Evolutionary conservation across 2,888 invertebrate genomes (phyloP).

Genomic region (Zygothrica quintamaculata): DNA sequence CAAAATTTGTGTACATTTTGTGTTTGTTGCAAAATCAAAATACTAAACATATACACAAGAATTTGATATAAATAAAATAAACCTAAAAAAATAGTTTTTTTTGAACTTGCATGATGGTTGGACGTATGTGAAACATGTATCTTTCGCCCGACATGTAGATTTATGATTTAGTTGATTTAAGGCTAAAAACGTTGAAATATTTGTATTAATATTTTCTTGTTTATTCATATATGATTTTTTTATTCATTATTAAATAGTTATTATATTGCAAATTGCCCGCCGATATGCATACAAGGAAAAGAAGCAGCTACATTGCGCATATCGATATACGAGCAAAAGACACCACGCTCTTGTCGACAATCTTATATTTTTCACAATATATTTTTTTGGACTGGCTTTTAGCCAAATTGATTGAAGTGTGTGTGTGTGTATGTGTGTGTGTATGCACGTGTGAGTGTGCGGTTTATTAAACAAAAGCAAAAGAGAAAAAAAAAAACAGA

Average conservation of each 20-base stretch:
- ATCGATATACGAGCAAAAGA: constrained; percentile 40
- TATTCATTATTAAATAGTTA: too few relatives aligned
- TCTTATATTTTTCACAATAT: constrained; percentile 58
- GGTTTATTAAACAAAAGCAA: constrained; percentile 59
- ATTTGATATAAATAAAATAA: neutral
- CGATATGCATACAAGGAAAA: constrained; percentile 43
- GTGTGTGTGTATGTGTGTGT: constrained; percentile 29
- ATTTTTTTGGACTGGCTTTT: constrained; percentile 67
- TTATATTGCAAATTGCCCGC: neutral
- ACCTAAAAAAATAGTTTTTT: neutral
- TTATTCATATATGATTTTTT: too few relatives aligned
- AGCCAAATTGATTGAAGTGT: constrained; percentile 55
- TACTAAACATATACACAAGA: neutral
- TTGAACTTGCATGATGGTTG: constrained; percentile 21
- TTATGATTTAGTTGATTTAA: too few relatives aligned
- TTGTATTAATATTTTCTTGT: neutral
- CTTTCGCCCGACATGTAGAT: too few relatives aligned
- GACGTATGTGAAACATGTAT: neutral
- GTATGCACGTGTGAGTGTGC: constrained; percentile 34
- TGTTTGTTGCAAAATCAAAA: neutral
- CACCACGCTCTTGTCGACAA: constrained; percentile 47
- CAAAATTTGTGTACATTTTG: too few relatives aligned
- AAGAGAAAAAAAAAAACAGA: constrained; percentile 45
- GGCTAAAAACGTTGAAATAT: too few relatives aligned
- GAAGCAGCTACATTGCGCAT: constrained; percentile 12